A percentile compares a stretch with the other conserved stretches of the same genome.
These are phyloP conservation scores for Encarsia formosa DNA, from an alignment of 2,888 invertebrate genomes.

Conservation along the genomic window DNA sequence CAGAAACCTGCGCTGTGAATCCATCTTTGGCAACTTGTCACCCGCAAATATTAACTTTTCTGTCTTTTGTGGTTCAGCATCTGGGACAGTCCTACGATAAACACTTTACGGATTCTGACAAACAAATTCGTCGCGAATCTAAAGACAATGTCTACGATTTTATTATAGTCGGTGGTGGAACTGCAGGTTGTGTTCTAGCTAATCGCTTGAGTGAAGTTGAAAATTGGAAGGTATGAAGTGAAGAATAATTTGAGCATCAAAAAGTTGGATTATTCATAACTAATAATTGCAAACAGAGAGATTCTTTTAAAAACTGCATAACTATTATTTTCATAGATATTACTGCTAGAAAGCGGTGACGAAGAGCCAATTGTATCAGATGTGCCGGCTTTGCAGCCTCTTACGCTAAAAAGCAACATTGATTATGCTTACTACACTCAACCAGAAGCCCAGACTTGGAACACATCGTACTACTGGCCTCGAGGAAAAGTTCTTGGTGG, in stretches of 20 bases:
- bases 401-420: conserved; percentile 15
- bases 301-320: not conserved
- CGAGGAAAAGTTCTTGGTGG: conserved; percentile 42
- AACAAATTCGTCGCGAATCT: not conserved
- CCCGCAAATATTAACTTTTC: not conserved
- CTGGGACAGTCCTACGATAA: conserved; percentile 1
- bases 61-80: not conserved
- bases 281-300: not conserved
- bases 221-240: conserved; percentile 15
- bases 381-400: conserved; percentile 61
- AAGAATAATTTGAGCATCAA: no score
- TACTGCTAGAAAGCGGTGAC: conserved; percentile 61
- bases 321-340: conserved; percentile 52
- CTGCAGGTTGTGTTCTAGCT: conserved; percentile 11
- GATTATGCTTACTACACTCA: conserved; percentile 4
- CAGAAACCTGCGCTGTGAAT: not conserved
- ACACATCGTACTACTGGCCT: conserved; percentile 60
- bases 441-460: conserved; percentile 42
- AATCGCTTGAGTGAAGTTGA: conserved; percentile 4
- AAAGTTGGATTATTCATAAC: not conserved
- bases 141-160: conserved; percentile 5
- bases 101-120: not conserved
- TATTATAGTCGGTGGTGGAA: conserved; percentile 13
- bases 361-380: conserved; percentile 63
- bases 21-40: not conserved